Conservation (phyloP, 2,888 invertebrate species). For the Nematopogon swammerdamellus region DNA sequence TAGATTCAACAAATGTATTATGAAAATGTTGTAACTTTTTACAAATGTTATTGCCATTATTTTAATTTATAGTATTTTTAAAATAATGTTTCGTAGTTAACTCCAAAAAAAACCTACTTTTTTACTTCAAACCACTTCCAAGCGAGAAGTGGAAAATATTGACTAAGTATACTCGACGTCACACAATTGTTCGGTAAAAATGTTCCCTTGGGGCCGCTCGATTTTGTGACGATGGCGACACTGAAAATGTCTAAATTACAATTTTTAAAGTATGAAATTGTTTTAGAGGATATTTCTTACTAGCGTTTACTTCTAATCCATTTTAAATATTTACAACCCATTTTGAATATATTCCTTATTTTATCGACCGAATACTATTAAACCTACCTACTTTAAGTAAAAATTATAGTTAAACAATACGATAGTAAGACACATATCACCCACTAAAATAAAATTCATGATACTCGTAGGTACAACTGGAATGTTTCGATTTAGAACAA, state of each 20-base stretch:
- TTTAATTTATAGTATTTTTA: not conserved
- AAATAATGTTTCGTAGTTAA: not conserved
- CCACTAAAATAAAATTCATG: no score
- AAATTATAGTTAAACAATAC: no score
- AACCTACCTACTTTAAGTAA: no score
- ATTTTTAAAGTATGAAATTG: no score
- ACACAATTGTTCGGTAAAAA: no score
- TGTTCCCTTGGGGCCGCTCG: no score
- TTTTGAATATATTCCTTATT: not conserved
- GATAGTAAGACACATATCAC: no score
- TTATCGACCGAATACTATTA: not conserved
- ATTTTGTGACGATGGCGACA: no score
- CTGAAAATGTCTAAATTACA: no score
- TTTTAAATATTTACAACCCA: not conserved
- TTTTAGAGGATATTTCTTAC: not conserved
- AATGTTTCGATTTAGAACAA: no score
- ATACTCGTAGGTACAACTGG: no score
- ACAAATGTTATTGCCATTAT: not conserved
- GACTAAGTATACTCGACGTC: no score
- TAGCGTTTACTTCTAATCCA: not conserved
- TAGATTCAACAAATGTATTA: not conserved
- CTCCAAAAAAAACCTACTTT: not conserved
- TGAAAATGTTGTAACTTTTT: not conserved
- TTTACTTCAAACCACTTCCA: not conserved
- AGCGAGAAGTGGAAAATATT: not conserved